A percentile compares a stretch with the other conserved stretches of the same genome.
Evolutionary conservation across 1,140 invertebrate genomes (phyloP).

Genomic region (Cotesia chilonis): DNA sequence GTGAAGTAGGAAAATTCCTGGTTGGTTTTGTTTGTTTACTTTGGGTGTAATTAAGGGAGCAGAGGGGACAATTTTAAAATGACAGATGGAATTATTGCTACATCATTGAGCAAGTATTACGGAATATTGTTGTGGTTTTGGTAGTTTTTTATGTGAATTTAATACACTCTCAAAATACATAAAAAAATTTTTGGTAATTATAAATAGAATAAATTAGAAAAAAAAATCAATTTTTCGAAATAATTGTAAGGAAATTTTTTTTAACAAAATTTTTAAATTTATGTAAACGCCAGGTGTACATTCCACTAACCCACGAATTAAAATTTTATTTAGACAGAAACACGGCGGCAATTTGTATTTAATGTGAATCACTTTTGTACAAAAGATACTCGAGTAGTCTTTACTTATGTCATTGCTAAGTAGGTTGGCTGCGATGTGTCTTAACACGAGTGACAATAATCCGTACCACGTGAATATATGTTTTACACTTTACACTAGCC

Average conservation of each 20-base stretch:
- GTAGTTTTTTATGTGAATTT: neutral
- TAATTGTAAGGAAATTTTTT: too few relatives aligned
- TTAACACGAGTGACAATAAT: constrained; percentile 17
- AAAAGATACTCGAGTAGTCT: neutral
- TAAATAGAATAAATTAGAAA: too few relatives aligned
- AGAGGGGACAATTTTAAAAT: neutral
- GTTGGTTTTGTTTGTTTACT: neutral
- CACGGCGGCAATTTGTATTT: constrained; percentile 17
- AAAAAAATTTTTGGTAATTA: too few relatives aligned
- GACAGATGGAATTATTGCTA: neutral
- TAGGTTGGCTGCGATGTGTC: constrained; percentile 26
- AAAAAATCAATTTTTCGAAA: too few relatives aligned
- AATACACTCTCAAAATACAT: too few relatives aligned
- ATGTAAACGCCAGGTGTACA: too few relatives aligned
- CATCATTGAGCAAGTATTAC: neutral
- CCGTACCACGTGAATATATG: neutral
- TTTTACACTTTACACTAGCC: neutral
- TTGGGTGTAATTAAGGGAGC: neutral
- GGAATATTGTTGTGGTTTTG: neutral
- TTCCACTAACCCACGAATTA: too few relatives aligned
- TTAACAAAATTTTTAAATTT: too few relatives aligned
- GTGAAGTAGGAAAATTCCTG: neutral
- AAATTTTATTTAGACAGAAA: neutral
- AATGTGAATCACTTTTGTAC: constrained; percentile 12
- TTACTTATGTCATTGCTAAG: constrained; percentile 21